Percentiles rank a stretch among this genome's conserved stretches.
These are phyloP conservation scores for Bambusicola thoracicus DNA, from an alignment of 2,113 vertebrate species.

Conservation along the genomic window DNA sequence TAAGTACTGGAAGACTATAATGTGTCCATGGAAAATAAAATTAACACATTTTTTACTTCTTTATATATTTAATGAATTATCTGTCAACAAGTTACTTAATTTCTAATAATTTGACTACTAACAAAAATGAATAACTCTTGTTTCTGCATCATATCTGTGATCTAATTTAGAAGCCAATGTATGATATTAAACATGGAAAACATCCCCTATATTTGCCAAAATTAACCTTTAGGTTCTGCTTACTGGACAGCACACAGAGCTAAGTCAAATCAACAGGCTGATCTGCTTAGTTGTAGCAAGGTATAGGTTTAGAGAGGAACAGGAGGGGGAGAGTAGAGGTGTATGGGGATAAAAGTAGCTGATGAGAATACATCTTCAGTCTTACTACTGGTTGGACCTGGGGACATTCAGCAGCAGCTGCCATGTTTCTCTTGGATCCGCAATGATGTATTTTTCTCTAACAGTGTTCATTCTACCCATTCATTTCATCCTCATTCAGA, in stretches of 20 bases:
- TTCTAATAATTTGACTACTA: slow-evolving; percentile 64
- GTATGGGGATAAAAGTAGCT: background rate
- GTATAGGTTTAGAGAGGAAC: background rate
- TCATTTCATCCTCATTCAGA: background rate
- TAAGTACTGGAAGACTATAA: background rate
- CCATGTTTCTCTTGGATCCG: background rate
- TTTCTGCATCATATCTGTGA: background rate
- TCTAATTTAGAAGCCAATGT: background rate
- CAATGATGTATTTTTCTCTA: background rate
- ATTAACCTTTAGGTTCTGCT: background rate
- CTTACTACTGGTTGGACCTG: background rate
- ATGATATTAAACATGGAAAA: background rate
- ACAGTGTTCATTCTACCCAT: background rate
- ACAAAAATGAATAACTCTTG: background rate
- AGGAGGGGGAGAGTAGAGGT: background rate
- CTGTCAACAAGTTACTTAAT: slow-evolving; percentile 57
- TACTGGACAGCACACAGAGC: background rate
- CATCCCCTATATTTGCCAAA: background rate
- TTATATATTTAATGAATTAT: slow-evolving; percentile 66
- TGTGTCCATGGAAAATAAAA: slow-evolving; percentile 18
- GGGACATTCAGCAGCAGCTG: accelerated
- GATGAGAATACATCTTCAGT: background rate
- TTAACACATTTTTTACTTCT: slow-evolving; percentile 65
- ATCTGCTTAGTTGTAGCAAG: background rate
- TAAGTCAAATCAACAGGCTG: background rate